A percentile compares a stretch with the other conserved stretches of the same genome.
Evolutionary conservation across 2,888 invertebrate genomes (phyloP).

Genomic region (Lasioglossum morio): DNA sequence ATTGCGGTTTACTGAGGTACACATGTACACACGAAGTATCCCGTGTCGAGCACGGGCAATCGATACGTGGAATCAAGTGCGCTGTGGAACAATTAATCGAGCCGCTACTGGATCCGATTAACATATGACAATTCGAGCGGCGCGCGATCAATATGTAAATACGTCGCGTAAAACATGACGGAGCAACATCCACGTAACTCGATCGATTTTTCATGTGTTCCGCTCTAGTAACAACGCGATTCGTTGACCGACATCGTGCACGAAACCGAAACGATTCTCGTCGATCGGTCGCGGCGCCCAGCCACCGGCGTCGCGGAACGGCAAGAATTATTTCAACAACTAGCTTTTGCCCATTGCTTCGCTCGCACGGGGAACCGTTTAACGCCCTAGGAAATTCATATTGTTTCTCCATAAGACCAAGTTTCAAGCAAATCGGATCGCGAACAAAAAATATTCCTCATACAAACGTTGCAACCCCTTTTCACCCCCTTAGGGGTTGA

Average conservation of each 20-base stretch:
- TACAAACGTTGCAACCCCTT: no score
- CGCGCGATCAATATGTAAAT: neutral
- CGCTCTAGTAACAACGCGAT: neutral
- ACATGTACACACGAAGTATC: neutral
- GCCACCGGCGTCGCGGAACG: neutral
- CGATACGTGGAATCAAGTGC: neutral
- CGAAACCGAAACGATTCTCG: neutral
- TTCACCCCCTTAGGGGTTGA: no score
- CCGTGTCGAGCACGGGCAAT: neutral
- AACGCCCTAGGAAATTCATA: no score
- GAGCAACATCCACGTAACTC: neutral
- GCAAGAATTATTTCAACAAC: no score
- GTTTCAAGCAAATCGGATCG: no score
- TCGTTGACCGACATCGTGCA: neutral
- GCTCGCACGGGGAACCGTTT: no score
- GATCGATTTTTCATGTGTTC: slow-evolving; percentile 1
- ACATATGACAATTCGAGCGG: neutral
- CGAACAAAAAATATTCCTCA: no score
- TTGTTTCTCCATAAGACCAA: no score
- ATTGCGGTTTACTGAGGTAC: neutral
- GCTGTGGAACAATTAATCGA: neutral
- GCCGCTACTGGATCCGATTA: neutral
- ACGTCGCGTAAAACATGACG: neutral
- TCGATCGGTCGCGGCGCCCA: no score
- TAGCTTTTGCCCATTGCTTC: no score